These are phyloP conservation scores for Loripinus fragilis DNA, from an alignment of 2,888 invertebrate species.

Conservation along the genomic window DNA sequence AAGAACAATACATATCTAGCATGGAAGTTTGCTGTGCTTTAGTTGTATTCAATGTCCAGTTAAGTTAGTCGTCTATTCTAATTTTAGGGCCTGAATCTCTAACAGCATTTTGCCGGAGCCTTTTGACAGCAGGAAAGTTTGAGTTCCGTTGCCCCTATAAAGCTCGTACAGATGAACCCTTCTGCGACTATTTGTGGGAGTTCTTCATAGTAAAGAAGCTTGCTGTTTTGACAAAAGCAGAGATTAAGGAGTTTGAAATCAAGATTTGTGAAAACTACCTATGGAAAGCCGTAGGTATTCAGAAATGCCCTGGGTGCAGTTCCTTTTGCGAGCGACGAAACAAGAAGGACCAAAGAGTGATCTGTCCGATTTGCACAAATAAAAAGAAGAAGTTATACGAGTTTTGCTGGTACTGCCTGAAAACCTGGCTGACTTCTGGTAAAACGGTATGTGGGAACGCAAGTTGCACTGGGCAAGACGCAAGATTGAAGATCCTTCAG, in stretches of 20 bases:
- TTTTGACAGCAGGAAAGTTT: conserved; percentile 49
- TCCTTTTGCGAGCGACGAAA: conserved; percentile 48
- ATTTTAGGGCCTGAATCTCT: conserved; percentile 61
- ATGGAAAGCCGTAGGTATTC: conserved; percentile 53
- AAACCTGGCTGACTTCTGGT: conserved; percentile 42
- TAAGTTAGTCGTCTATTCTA: too few relatives aligned
- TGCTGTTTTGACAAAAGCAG: conserved; percentile 57
- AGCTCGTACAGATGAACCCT: conserved; percentile 17
- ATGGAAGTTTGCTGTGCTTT: too few relatives aligned
- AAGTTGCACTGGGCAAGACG: conserved; percentile 58
- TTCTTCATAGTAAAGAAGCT: conserved; percentile 56
- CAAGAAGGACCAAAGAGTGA: conserved; percentile 45
- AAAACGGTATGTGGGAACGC: conserved; percentile 53
- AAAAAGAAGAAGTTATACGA: conserved; percentile 44
- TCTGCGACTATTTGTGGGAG: conserved; percentile 58
- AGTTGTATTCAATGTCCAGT: too few relatives aligned
- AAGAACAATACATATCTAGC: too few relatives aligned
- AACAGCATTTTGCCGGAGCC: conserved; percentile 60
- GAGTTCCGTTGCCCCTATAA: conserved; percentile 62
- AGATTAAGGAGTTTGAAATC: conserved; percentile 59
- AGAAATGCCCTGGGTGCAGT: conserved; percentile 60
- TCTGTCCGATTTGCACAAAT: conserved; percentile 59
- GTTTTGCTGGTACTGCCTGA: conserved; percentile 64
- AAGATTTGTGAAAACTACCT: conserved; percentile 61
- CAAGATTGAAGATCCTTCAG: conserved; percentile 49